Percentiles rank a stretch among this genome's conserved stretches.
These are phyloP conservation scores for Tupaia chinensis DNA, from an alignment of 2,113 vertebrate species.

Conservation along the genomic window DNA sequence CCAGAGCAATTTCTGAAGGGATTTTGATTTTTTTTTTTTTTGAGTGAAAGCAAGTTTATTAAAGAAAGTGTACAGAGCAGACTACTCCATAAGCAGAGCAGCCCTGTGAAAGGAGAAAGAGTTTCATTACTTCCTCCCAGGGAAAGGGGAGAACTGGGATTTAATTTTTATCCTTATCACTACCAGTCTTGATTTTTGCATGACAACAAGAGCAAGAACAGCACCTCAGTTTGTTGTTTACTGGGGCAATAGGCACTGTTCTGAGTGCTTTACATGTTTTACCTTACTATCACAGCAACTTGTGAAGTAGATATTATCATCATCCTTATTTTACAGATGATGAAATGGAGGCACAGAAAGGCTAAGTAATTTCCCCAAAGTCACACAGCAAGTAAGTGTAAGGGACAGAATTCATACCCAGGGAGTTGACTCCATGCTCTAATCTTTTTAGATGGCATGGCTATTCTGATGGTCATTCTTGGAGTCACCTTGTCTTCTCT, in stretches of 20 bases:
- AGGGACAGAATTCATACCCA: neutral
- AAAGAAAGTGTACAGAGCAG: too few species aligned
- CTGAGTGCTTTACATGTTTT: neutral
- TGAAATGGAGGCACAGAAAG: neutral
- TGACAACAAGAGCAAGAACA: neutral
- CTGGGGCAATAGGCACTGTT: neutral
- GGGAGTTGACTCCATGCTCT: neutral
- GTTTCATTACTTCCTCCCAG: too few species aligned
- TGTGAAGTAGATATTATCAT: neutral
- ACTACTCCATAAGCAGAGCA: too few species aligned
- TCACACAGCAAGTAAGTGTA: neutral
- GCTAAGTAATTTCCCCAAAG: neutral
- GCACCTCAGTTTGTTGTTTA: neutral
- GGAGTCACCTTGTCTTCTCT: neutral
- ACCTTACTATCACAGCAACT: neutral
- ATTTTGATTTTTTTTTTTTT: neutral
- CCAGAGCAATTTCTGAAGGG: constrained; percentile 65
- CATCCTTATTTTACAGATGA: neutral
- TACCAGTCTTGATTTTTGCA: constrained; percentile 34
- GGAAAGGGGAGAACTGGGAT: neutral
- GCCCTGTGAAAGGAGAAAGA: too few species aligned
- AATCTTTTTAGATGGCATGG: neutral
- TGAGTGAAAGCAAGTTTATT: too few species aligned
- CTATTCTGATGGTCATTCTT: neutral
- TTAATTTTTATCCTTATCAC: constrained; percentile 21